A percentile compares a stretch with the other conserved stretches of the same genome.
Evolutionary conservation across 2,888 invertebrate species (phyloP).

Genomic region (Luffia ferchaultella): DNA sequence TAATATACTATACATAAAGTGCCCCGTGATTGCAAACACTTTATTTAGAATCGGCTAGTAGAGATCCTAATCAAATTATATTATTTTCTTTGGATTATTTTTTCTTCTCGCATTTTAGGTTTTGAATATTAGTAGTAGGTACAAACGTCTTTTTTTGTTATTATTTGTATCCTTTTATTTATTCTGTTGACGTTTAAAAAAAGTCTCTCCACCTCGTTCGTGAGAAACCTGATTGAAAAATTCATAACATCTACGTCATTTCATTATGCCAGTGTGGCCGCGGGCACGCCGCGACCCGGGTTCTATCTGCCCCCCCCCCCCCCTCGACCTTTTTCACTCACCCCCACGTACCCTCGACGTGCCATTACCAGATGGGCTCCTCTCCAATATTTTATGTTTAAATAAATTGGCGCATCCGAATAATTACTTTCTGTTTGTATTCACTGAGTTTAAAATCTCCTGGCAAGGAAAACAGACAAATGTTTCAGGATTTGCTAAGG

Average conservation of each 20-base stretch:
- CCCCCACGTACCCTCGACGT: neutral
- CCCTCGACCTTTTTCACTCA: too few species aligned
- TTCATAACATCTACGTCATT: conserved; percentile 35
- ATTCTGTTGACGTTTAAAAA: neutral
- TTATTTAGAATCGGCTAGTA: too few species aligned
- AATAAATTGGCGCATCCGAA: neutral
- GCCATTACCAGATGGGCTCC: neutral
- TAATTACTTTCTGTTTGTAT: neutral
- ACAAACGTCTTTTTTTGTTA: too few species aligned
- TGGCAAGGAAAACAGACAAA: neutral
- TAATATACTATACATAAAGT: too few species aligned
- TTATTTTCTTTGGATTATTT: too few species aligned
- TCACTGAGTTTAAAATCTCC: neutral
- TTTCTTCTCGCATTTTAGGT: too few species aligned
- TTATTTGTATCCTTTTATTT: too few species aligned
- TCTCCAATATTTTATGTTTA: neutral
- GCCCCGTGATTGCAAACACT: too few species aligned
- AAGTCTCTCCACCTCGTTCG: neutral
- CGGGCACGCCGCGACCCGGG: conserved; percentile 14
- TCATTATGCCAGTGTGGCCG: conserved; percentile 32
- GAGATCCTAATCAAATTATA: too few species aligned
- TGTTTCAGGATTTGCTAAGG: neutral
- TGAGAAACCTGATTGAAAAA: conserved; percentile 23
- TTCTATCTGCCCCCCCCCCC: conserved; percentile 13
- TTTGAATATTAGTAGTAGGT: too few species aligned